These are phyloP conservation scores for Pterocles burchelli DNA, from an alignment of 2,113 vertebrate genomes.

Conservation along the genomic window DNA sequence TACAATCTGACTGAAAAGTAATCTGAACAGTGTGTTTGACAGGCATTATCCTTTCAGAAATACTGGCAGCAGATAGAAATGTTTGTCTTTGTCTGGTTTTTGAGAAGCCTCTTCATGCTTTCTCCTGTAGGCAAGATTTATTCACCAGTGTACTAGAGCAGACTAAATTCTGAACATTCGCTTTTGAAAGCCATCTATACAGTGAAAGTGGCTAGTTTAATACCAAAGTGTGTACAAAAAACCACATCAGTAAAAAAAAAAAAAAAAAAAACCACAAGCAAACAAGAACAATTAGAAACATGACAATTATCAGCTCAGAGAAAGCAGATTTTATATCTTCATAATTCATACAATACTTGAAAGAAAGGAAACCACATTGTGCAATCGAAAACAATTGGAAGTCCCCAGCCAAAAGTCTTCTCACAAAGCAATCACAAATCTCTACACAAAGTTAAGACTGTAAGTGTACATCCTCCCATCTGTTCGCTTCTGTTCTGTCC, in stretches of 20 bases:
- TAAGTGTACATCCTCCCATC: neutral
- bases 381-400: neutral
- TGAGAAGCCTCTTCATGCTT: neutral
- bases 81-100: neutral
- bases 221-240: neutral
- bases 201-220: neutral
- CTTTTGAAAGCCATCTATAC: neutral
- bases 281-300: neutral
- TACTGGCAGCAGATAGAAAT: neutral
- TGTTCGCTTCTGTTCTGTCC: neutral
- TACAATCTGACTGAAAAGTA: neutral
- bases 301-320: neutral
- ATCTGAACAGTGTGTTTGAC: neutral
- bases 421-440: neutral
- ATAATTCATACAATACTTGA: neutral
- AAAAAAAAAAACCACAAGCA: neutral
- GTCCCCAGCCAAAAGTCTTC: neutral
- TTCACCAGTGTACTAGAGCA: neutral
- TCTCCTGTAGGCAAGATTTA: neutral
- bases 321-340: neutral
- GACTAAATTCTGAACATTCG: neutral
- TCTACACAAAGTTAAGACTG: neutral
- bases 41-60: neutral
- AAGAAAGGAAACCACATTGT: neutral
- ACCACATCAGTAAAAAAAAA: neutral